Conservation (phyloP, 2,888 invertebrate species). For the Hermaeophaga mercurialis region DNA sequence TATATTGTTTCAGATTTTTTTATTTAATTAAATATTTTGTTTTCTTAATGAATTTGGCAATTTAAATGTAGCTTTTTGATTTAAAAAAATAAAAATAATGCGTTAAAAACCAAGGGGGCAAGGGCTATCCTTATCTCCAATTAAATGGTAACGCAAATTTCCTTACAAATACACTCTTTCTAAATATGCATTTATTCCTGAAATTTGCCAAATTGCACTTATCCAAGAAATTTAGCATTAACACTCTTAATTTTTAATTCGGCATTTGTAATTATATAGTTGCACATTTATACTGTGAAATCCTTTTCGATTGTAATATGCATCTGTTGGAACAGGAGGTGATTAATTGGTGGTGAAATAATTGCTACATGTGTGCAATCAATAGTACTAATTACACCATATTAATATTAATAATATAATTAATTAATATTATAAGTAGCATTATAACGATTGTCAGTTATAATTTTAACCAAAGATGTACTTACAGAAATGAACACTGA, state of each 20-base stretch:
- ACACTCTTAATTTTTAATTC: neutral
- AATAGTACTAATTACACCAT: no score
- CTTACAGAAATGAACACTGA: neutral
- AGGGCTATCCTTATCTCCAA: neutral
- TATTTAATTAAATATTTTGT: no score
- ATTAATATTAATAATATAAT: no score
- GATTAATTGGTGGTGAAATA: constrained; percentile 1
- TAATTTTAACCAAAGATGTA: neutral
- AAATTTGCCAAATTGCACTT: neutral
- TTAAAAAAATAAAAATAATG: neutral
- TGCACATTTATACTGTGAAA: neutral
- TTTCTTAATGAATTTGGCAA: no score
- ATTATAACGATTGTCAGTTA: neutral
- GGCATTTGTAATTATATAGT: neutral
- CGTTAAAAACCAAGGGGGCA: neutral
- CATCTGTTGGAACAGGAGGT: neutral
- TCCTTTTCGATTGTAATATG: constrained; percentile 3
- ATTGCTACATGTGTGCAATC: no score
- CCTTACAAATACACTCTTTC: no score
- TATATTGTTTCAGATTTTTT: no score
- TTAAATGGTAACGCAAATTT: neutral
- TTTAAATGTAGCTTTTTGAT: no score
- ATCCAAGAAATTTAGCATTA: constrained; percentile 3
- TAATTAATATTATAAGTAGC: no score
- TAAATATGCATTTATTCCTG: neutral